phyloP scores from a whole-genome alignment of 2,888 invertebrate genomes.

The Heliconius hortense region DNA sequence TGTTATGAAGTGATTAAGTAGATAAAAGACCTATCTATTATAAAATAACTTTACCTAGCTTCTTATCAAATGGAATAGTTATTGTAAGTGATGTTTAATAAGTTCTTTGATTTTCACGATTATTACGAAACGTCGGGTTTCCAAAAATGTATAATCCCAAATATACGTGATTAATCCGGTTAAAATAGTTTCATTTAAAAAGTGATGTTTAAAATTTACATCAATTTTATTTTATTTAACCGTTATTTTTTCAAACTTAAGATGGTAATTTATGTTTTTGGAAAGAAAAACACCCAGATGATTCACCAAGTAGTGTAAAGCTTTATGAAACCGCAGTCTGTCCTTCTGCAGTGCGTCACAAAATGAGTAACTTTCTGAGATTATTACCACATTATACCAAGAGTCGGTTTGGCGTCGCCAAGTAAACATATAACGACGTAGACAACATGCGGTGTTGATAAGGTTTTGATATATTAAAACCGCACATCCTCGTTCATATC shows the following conservation, averaged over 20 bases:
- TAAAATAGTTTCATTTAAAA: too few relatives aligned
- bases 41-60: too few relatives aligned
- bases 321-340: conserved; percentile 11
- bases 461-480: conserved; percentile 54
- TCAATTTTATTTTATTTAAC: neutral
- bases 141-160: too few relatives aligned
- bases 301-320: neutral
- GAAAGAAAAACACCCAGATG: neutral
- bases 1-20: neutral
- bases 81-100: too few relatives aligned
- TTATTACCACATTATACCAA: conserved; percentile 5
- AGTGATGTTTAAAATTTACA: too few relatives aligned
- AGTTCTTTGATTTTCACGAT: too few relatives aligned
- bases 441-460: conserved; percentile 46
- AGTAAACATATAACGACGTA: conserved; percentile 33
- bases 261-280: neutral
- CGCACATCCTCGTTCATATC: conserved; percentile 43
- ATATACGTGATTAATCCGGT: too few relatives aligned
- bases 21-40: neutral
- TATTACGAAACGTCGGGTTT: too few relatives aligned
- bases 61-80: too few relatives aligned
- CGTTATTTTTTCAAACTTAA: neutral
- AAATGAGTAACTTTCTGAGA: conserved; percentile 25
- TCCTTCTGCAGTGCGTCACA: conserved; percentile 32
- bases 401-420: conserved; percentile 48